These are phyloP conservation scores for Otis tarda DNA, from an alignment of 2,113 vertebrate genomes.

Conservation along the genomic window DNA sequence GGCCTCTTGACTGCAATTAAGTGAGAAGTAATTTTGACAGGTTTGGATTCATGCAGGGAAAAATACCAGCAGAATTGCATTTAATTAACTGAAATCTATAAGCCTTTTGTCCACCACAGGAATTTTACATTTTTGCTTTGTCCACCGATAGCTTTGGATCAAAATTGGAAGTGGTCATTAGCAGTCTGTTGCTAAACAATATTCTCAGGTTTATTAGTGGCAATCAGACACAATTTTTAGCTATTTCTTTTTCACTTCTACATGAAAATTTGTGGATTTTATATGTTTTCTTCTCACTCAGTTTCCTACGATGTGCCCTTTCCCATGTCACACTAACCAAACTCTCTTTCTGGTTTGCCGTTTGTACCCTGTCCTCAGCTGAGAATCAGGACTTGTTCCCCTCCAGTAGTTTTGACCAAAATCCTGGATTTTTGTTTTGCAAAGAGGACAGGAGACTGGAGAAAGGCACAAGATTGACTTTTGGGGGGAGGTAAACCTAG, in stretches of 20 bases:
- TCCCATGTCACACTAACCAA: background rate
- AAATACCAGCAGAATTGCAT: background rate
- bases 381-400: slow-evolving; percentile 7
- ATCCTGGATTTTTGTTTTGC: slow-evolving; percentile 27
- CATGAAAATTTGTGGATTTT: background rate
- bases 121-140: background rate
- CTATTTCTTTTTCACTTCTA: background rate
- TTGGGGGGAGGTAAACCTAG: background rate
- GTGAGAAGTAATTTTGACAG: background rate
- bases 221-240: background rate
- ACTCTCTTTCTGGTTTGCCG: background rate
- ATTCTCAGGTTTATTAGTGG: background rate
- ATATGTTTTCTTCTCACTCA: background rate
- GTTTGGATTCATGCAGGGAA: background rate
- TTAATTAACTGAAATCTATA: background rate
- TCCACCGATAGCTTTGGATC: background rate
- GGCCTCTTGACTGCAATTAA: background rate
- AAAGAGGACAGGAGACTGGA: background rate
- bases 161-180: background rate
- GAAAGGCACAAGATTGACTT: background rate
- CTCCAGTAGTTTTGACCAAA: slow-evolving; percentile 15
- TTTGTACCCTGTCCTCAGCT: background rate
- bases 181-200: background rate
- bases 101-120: background rate
- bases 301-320: background rate